Evolutionary conservation across 2,797 vertebrate species (phyloP), one percentile per base, ranked within the genome.

Genomic region (Sardinella longiceps): DNA sequence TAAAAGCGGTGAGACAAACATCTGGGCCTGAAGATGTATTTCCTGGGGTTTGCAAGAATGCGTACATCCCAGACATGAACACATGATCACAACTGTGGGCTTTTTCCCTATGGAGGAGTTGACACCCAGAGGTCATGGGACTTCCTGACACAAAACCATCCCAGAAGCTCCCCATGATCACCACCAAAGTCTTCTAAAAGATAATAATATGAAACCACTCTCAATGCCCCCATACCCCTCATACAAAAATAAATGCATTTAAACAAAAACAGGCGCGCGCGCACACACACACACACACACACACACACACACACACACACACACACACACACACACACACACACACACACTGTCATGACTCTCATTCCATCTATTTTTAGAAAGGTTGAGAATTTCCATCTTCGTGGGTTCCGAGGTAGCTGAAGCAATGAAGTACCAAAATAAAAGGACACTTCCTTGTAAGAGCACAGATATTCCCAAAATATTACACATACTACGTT

Each of bases 51-150:
- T 37, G 37, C 70, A 43, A 77, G 70, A 23, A 43, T 77, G 70
- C 18, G 37, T 77, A 37, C 70, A 77, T 77, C 70, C 70, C 37
- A 23, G 15, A 43, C 70, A 37, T 18, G 66, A 30, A 30, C 37
- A 30, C 30, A 74, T 77, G 70, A 37, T 33, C 70, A 43, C 20
- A 20, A 43, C 70, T 43, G 18, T 39, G 70, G 37, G 20, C 70
- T 43, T 77, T 77, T 77, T 23, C 70, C 70, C 70, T 39, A 18
- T 39, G 39, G 83, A 81, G 83, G 70, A 82, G 83, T 25, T 84
- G 86, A 86, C 85, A 85, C 85, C 84, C 81, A 85, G 63, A 85
- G 87, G 87, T 86, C 87, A 90, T 90, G 87, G 56, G 87, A 90
- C 80, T 90, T 90, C 89, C 89, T 88, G 86, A 83, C 84, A 4